Evolutionary conservation across 2,888 invertebrate genomes (phyloP).

Genomic region (Hydrotaea diabolus): DNA sequence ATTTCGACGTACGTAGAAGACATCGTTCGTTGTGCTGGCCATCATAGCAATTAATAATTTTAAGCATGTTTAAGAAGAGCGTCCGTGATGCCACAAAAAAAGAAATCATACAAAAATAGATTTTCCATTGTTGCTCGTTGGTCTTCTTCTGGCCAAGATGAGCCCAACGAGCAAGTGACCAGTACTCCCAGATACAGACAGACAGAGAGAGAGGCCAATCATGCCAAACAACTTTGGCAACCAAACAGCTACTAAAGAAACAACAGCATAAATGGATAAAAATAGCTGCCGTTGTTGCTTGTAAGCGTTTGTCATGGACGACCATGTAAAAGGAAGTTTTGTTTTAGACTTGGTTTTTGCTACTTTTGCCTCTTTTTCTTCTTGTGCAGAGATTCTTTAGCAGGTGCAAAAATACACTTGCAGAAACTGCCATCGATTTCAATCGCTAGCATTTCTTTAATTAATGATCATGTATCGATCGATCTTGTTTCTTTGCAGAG

Average conservation of each 20-base stretch:
- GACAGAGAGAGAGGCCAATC: background rate
- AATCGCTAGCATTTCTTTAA: slow-evolving; percentile 31
- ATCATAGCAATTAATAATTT: slow-evolving; percentile 67
- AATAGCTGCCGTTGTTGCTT: slow-evolving; percentile 22
- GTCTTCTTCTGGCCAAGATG: slow-evolving; percentile 2
- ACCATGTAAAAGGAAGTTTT: slow-evolving; percentile 58
- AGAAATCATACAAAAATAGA: slow-evolving; percentile 63
- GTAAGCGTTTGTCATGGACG: background rate
- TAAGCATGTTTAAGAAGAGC: slow-evolving; percentile 63
- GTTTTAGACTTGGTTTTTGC: background rate
- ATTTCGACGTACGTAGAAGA: slow-evolving; percentile 2
- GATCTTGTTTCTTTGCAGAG: slow-evolving; percentile 65
- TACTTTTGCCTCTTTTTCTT: slow-evolving; percentile 8
- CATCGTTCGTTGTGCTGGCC: slow-evolving; percentile 42
- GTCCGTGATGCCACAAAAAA: slow-evolving; percentile 50
- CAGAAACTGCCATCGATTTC: slow-evolving; percentile 33
- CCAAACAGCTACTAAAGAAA: background rate
- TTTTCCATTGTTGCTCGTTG: slow-evolving; percentile 53
- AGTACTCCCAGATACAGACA: background rate
- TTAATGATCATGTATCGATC: background rate
- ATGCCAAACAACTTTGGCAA: too few species aligned
- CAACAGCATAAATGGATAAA: slow-evolving; percentile 32
- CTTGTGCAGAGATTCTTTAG: slow-evolving; percentile 43
- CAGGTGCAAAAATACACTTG: slow-evolving; percentile 60
- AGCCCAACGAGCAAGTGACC: background rate